Evolutionary conservation across 2,113 vertebrate genomes (phyloP).

Genomic region (Gulo gulo): DNA sequence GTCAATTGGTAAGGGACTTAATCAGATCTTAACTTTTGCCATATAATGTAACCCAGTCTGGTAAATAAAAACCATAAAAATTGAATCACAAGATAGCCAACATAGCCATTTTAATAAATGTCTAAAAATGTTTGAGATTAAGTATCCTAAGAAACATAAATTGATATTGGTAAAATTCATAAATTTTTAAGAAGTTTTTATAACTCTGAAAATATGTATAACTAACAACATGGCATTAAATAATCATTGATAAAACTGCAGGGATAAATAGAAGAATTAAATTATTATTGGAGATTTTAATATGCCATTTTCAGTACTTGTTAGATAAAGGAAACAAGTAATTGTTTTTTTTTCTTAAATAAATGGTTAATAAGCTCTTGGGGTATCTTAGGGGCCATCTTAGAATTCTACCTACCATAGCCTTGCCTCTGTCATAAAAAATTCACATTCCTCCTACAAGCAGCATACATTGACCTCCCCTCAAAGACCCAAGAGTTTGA

Average conservation of each 20-base stretch:
- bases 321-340: background rate
- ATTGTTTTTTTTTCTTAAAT: background rate
- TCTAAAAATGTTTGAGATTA: background rate
- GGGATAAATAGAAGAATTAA: background rate
- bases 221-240: background rate
- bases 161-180: background rate
- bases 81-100: background rate
- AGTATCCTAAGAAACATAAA: background rate
- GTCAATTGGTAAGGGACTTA: background rate
- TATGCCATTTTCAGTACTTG: background rate
- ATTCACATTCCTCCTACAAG: background rate
- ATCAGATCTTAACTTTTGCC: background rate
- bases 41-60: background rate
- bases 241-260: background rate
- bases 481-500: background rate
- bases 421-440: background rate
- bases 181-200: background rate
- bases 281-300: background rate
- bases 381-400: background rate
- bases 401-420: background rate
- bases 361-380: background rate
- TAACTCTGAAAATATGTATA: background rate
- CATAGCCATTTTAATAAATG: background rate
- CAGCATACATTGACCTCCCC: background rate
- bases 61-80: background rate